Conservation (phyloP, 2,113 vertebrate genomes). For the Callithrix jacchus region DNA sequence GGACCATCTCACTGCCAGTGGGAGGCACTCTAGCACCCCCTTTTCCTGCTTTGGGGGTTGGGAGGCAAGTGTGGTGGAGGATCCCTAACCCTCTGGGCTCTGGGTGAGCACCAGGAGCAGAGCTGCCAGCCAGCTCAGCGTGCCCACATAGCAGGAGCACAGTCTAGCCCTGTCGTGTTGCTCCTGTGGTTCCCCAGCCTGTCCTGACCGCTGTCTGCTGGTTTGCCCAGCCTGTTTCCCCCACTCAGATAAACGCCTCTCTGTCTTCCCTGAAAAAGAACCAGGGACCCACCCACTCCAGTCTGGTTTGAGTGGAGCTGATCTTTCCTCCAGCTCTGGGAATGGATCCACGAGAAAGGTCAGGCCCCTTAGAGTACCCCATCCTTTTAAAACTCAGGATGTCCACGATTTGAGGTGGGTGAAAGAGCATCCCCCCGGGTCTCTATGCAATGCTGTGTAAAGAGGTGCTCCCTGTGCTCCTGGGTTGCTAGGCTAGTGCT, state of each 20-base stretch:
- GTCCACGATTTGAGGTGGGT: background rate
- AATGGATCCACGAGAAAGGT: background rate
- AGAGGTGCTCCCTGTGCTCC: background rate
- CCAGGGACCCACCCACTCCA: background rate
- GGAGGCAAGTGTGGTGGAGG: too few species aligned
- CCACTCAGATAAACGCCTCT: background rate
- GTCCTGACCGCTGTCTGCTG: background rate
- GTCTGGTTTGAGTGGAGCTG: too few species aligned
- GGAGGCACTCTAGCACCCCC: fast-evolving
- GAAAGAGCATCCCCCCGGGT: background rate
- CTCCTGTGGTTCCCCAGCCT: background rate
- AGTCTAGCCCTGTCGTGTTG: background rate
- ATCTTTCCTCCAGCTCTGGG: background rate
- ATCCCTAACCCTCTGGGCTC: background rate
- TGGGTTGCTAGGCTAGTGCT: background rate
- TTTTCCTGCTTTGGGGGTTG: background rate
- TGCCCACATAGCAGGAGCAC: fast-evolving
- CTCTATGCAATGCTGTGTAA: background rate
- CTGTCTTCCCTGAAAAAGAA: background rate
- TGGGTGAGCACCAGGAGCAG: background rate
- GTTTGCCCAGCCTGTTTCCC: background rate
- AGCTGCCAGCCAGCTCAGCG: too few species aligned
- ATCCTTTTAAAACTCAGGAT: background rate
- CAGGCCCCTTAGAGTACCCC: fast-evolving
- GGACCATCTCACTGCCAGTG: fast-evolving